These are phyloP conservation scores for Papilio machaon DNA, from an alignment of 1,140 invertebrate genomes.

Conservation along the genomic window DNA sequence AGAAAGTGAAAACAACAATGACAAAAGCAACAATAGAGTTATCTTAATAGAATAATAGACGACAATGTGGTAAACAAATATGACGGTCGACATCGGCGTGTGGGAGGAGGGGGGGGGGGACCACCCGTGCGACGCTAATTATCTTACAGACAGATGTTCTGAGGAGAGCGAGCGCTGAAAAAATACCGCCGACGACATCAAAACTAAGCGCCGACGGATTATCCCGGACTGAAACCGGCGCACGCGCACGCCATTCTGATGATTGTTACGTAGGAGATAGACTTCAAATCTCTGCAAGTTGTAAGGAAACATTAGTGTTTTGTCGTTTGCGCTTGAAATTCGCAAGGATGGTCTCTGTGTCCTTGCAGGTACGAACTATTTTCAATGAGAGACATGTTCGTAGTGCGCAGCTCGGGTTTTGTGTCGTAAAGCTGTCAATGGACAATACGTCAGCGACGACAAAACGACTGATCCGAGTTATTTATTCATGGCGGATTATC, in stretches of 20 bases:
- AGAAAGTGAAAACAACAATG: slow-evolving; percentile 74
- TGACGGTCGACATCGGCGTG: not conserved
- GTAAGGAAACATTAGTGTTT: not conserved
- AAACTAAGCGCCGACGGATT: slow-evolving; percentile 75
- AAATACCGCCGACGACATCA: slow-evolving; percentile 66
- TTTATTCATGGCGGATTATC: slow-evolving; percentile 78
- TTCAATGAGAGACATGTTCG: no score
- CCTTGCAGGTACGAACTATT: not conserved
- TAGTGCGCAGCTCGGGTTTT: slow-evolving; percentile 38
- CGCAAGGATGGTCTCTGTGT: slow-evolving; percentile 25
- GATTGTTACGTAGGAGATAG: not conserved
- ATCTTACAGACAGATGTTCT: slow-evolving; percentile 71
- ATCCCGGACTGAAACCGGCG: slow-evolving; percentile 39
- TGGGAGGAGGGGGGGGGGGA: slow-evolving; percentile 37
- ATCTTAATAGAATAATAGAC: slow-evolving; percentile 65
- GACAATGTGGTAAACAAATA: slow-evolving; percentile 56
- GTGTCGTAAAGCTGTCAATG: slow-evolving; percentile 65
- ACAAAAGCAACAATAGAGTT: slow-evolving; percentile 63
- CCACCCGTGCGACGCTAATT: slow-evolving; percentile 71
- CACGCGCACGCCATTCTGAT: slow-evolving; percentile 1
- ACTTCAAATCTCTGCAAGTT: slow-evolving; percentile 18
- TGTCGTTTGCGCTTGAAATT: slow-evolving; percentile 17
- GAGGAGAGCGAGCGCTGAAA: slow-evolving; percentile 64
- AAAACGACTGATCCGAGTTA: slow-evolving; percentile 65
- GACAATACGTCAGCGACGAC: slow-evolving; percentile 71